Conservation (phyloP, 2,113 vertebrate species). For the Perca fluviatilis region DNA sequence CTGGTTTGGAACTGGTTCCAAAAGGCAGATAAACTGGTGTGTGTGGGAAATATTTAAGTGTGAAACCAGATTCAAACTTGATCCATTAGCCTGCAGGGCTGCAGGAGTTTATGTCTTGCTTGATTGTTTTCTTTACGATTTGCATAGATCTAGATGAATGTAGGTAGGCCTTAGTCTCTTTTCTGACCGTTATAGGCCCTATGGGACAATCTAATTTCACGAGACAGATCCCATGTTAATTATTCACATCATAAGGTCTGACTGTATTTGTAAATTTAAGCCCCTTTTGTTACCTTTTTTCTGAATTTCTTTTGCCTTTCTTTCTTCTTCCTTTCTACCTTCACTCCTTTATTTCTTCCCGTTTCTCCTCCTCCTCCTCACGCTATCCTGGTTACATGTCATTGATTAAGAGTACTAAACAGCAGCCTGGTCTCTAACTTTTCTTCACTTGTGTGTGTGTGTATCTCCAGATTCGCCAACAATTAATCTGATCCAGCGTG, state of each 20-base stretch:
- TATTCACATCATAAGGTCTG: not conserved
- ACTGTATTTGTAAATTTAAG: no score
- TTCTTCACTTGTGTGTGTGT: not conserved
- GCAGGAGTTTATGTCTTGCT: not conserved
- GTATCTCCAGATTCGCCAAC: constrained; percentile 44
- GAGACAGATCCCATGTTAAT: not conserved
- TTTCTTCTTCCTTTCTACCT: not conserved
- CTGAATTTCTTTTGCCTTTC: not conserved
- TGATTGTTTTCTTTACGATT: not conserved
- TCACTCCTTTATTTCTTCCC: not conserved
- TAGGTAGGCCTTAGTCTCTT: not conserved
- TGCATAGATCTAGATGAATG: not conserved
- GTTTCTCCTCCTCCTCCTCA: constrained; percentile 7
- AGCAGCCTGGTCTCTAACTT: constrained; percentile 45
- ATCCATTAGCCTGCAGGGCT: not conserved
- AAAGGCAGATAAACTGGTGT: not conserved
- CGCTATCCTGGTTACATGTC: constrained; percentile 2
- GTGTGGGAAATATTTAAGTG: not conserved
- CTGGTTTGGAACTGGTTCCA: not conserved
- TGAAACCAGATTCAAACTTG: not conserved
- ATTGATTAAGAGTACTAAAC: constrained; percentile 17
- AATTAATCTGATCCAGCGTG: constrained; percentile 63
- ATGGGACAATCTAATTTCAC: not conserved
- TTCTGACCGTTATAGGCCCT: not conserved
- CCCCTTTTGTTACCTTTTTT: no score